phyloP scores from a whole-genome alignment of 1,140 invertebrate genomes.

The Leptoteleia sp. region DNA sequence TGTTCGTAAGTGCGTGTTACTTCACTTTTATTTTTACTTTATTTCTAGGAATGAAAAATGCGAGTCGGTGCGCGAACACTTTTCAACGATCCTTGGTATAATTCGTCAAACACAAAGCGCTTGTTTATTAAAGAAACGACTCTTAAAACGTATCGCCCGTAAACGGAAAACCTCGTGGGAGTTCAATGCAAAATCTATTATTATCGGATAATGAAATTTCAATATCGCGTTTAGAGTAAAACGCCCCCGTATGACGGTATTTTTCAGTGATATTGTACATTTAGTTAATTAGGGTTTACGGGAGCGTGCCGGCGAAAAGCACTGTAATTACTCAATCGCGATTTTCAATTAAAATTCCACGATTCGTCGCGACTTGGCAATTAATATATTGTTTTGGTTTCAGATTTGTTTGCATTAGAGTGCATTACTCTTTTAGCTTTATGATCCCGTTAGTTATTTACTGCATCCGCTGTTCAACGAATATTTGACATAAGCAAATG shows the following conservation, averaged over 20 bases:
- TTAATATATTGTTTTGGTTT: no score
- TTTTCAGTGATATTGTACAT: conserved; percentile 6
- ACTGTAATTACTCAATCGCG: neutral
- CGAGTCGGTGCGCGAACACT: conserved; percentile 7
- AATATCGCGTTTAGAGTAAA: conserved; percentile 27
- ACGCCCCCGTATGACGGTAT: conserved; percentile 18
- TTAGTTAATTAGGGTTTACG: conserved; percentile 11
- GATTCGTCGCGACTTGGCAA: no score
- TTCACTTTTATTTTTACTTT: conserved; percentile 47
- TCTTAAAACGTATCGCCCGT: conserved; percentile 33
- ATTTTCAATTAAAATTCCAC: no score
- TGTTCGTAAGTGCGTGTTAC: conserved; percentile 12
- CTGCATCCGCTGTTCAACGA: no score
- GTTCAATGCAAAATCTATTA: conserved; percentile 63
- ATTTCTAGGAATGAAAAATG: conserved; percentile 32
- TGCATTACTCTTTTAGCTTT: no score
- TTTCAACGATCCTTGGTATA: conserved; percentile 34
- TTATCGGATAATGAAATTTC: conserved; percentile 51
- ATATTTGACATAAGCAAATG: no score
- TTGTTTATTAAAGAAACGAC: conserved; percentile 47
- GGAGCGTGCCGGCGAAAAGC: conserved; percentile 9
- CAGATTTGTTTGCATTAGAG: no score
- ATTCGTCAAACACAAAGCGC: conserved; percentile 39
- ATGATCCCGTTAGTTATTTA: no score
- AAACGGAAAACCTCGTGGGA: conserved; percentile 37